Base-by-base conservation (phyloP, 2,113 vertebrate species). In the Bubo blakistoni region DNA sequence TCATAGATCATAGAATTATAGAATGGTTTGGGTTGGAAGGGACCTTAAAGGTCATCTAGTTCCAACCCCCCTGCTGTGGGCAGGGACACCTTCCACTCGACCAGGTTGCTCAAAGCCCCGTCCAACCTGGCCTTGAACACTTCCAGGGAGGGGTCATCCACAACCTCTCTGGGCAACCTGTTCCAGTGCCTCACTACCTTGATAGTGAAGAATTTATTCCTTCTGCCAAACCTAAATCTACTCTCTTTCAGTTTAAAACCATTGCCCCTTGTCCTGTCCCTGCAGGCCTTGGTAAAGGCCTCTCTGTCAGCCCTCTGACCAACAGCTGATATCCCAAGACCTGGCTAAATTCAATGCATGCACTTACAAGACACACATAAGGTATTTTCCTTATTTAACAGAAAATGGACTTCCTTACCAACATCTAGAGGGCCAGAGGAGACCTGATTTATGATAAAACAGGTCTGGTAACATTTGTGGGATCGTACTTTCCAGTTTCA, bases 41-140 rank as follows among this genome's bases (percentile, higher is more conserved):
- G 10, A 44, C 44, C 16, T 51, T 54, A 67, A 76, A 51, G 13
- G 10, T 5, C 7, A 38, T 10, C 1, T 0, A 38, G 14, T n/a
- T 42, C 17, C 29, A 52, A 4, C 6, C 3, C 1, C 5, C 26
- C 3, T 46, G 15, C 7, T 6, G 6, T 10, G 27, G 13, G 10
- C 8, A 52, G 10, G 10, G 44, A 32, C 44, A 38, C 3, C 13
- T 81, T 73, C 19, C 13, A 44, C 10, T 6, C 25, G 14, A 42
- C 3, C 17, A 42, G 36, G 19, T 18, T 81, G 32, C 16, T 61
- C 47, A 20, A 27, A 74, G 5, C 30, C 4, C 16, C n/a, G 2
- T 44, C 12, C 17, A 25, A 7, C 25, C 16, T 71, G 66, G 8
- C 22, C 20, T 81, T 46, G 57, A 52, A 47, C 18, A 16, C 3